Conservation (phyloP, 2,888 invertebrate species). For the Ormyrus nitidulus region DNA sequence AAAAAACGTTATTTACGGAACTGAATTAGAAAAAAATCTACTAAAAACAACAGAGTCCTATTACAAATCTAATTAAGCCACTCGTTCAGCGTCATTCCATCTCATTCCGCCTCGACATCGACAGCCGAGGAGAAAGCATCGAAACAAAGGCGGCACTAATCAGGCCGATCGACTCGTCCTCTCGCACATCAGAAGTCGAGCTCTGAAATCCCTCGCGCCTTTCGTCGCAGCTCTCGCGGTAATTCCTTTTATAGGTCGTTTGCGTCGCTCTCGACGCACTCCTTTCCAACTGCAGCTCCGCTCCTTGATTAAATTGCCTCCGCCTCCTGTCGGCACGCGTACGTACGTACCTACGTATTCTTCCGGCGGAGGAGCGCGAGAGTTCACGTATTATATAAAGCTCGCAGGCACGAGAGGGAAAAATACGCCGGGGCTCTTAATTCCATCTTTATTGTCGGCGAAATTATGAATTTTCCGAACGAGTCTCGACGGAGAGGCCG, state of each 20-base stretch:
- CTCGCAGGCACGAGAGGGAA: background rate
- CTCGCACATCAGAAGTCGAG: conserved; percentile 6
- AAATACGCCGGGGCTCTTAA: conserved; percentile 26
- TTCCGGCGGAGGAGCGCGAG: background rate
- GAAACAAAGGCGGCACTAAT: conserved; percentile 22
- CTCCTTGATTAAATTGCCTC: conserved; percentile 46
- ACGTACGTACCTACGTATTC: background rate
- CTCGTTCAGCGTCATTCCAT: too few species aligned
- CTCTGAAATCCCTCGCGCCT: conserved; percentile 21
- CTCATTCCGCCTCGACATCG: too few species aligned
- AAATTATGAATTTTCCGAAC: conserved; percentile 41
- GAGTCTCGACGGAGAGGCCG: conserved; percentile 17
- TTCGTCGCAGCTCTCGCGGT: conserved; percentile 44
- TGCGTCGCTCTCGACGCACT: conserved; percentile 56
- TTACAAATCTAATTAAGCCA: too few species aligned
- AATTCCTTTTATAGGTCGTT: conserved; percentile 59
- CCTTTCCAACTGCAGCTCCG: conserved; percentile 12
- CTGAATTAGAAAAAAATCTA: background rate
- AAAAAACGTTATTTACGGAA: too few species aligned
- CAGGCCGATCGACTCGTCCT: conserved; percentile 23
- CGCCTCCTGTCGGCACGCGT: background rate
- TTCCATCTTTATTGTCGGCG: conserved; percentile 31
- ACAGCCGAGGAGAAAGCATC: background rate
- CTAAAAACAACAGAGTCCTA: background rate
- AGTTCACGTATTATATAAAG: conserved; percentile 16